phyloP scores from a whole-genome alignment of 1,140 invertebrate genomes.

The Drosophila littoralis region DNA sequence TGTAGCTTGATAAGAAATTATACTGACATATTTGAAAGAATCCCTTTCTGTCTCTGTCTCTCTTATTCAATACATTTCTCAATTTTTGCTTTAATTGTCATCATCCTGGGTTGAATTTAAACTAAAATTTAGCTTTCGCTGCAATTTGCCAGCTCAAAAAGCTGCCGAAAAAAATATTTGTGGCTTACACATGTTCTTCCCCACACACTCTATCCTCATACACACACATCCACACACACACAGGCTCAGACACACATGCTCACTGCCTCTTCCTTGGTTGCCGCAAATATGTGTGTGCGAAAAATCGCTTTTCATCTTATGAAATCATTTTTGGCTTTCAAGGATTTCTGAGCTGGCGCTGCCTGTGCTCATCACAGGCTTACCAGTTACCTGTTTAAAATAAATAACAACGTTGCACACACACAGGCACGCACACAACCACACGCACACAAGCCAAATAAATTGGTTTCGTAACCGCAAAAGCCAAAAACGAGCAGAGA shows the following conservation, averaged over 20 bases:
- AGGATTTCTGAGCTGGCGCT: constrained; percentile 57
- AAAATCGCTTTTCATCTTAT: constrained; percentile 75
- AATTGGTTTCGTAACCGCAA: constrained; percentile 84
- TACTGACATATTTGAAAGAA: too few species aligned
- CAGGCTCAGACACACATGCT: background rate
- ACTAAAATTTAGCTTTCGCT: constrained; percentile 30
- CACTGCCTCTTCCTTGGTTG: constrained; percentile 2
- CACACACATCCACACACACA: too few species aligned
- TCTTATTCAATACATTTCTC: background rate
- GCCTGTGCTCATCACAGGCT: constrained; percentile 31
- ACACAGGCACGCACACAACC: constrained; percentile 17
- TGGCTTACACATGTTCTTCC: constrained; percentile 17
- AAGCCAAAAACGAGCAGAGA: constrained; percentile 66
- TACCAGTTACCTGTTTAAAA: constrained; percentile 74
- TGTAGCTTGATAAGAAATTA: too few species aligned
- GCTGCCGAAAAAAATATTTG: constrained; percentile 57
- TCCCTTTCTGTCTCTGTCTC: background rate
- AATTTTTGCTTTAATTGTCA: constrained; percentile 49
- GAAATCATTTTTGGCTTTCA: constrained; percentile 71
- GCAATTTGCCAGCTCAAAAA: constrained; percentile 53
- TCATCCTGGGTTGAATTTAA: constrained; percentile 28
- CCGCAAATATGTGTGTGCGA: constrained; percentile 58
- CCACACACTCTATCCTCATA: background rate
- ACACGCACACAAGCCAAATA: constrained; percentile 64
- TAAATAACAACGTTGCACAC: constrained; percentile 68